These are phyloP conservation scores for Aplodontia rufa DNA, from an alignment of 2,113 vertebrate genomes.

Conservation along the genomic window DNA sequence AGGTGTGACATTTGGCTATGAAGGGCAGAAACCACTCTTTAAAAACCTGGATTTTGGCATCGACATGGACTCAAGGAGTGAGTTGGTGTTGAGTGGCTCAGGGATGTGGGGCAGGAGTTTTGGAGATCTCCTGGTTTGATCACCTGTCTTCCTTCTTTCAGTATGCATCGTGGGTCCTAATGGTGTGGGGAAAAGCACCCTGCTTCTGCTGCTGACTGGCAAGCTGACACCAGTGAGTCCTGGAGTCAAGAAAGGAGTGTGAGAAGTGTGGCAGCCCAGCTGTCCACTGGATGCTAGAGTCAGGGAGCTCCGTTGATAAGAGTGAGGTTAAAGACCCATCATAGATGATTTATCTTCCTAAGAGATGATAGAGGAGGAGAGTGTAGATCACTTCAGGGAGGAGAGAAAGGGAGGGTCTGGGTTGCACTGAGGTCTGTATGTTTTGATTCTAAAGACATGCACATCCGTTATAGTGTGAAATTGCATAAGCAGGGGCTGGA, in stretches of 20 bases:
- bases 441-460: neutral
- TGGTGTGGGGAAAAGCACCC: conserved; percentile 94
- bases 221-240: conserved; percentile 89
- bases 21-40: conserved; percentile 89
- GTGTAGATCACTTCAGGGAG: neutral
- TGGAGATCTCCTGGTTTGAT: neutral
- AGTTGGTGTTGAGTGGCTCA: conserved; percentile 66
- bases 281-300: no score
- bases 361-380: neutral
- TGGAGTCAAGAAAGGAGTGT: accelerated
- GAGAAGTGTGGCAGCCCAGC: accelerated
- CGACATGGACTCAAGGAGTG: conserved; percentile 94
- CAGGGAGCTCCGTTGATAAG: neutral
- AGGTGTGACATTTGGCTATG: conserved; percentile 92
- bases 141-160: conserved; percentile 54
- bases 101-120: neutral
- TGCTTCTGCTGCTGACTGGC: conserved; percentile 91
- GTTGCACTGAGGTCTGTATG: accelerated
- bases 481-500: no score
- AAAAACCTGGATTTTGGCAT: conserved; percentile 95
- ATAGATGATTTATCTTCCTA: neutral
- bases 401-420: neutral
- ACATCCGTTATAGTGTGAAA: neutral
- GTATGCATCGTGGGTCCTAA: conserved; percentile 96
- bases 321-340: neutral